Evolutionary conservation across 2,113 vertebrate genomes (phyloP), one percentile per base, ranked within the genome.

Genomic region (Scytalopus superciliaris): DNA sequence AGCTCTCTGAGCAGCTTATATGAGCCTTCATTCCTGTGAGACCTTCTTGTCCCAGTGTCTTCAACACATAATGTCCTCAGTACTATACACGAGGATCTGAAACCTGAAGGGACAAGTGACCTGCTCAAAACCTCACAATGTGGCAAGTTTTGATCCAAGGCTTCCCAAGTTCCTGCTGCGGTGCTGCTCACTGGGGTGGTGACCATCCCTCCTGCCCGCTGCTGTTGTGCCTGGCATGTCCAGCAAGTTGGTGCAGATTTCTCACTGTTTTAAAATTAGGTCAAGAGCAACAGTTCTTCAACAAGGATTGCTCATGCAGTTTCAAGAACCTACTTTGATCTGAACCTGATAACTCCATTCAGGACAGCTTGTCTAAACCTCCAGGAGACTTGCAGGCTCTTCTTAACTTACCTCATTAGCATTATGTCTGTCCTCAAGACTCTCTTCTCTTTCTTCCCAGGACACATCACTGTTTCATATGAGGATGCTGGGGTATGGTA

Each of bases 51-150:
- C 67, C 40, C 31, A 6, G 30, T 4, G 5, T 18, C 37, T 83
- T 60, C 33, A 37, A 9, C 40, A 23, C 0, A 0, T 42, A 1
- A 24, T 13, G 40, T 60, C 30, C 60, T 66, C 33, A 31, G 33
- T 10, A 5, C 56, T 60, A 0, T 3, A 5, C 19, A 7, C 0
- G 1, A 31, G n/a, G 5, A 4, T 22, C 68, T 67, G 73, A 67
- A 44, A 30, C 6, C 0, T 1, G 15, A 28, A 49, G 45, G 83
- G 60, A 53, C 3, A n/a, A 5, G n/a, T 4, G 10, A 24, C 42
- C 35, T 85, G 35, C 64, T 73, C 69, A 57, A 17, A 75, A 18
- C 13, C 39, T 70, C 19, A 0, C 25, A 12, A 1, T 1, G 30
- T 37, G 72, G 16, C 2, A 3, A 12, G 30, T 2, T 45, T 45